Evolutionary conservation across 2,888 invertebrate species (phyloP).

Genomic region (Thalpophila matura): DNA sequence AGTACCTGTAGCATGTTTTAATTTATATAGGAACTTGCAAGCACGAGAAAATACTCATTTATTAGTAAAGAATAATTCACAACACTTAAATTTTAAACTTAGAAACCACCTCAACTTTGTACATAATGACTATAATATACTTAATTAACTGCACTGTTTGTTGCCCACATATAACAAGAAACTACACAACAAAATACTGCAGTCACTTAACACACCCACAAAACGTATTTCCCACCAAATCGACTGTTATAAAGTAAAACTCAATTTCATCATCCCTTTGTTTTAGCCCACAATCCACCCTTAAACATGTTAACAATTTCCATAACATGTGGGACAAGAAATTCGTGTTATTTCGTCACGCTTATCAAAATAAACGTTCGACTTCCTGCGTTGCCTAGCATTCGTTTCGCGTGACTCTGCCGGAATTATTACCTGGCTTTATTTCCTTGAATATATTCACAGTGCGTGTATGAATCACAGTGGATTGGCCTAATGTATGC

Average conservation of each 20-base stretch:
- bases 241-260: too few relatives aligned
- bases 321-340: conserved; percentile 43
- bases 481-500: conserved; percentile 55
- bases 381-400: conserved; percentile 63
- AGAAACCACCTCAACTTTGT: too few relatives aligned
- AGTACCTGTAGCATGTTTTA: too few relatives aligned
- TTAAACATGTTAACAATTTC: conserved; percentile 22
- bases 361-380: conserved; percentile 67
- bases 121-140: too few relatives aligned
- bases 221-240: too few relatives aligned
- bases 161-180: too few relatives aligned
- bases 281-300: neutral
- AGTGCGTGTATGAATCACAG: conserved; percentile 57
- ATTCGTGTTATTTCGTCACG: conserved; percentile 58
- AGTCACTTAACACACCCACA: too few relatives aligned
- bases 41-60: too few relatives aligned
- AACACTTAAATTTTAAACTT: too few relatives aligned
- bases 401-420: conserved; percentile 69
- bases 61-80: too few relatives aligned
- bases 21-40: too few relatives aligned
- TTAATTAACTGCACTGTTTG: neutral
- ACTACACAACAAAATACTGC: neutral
- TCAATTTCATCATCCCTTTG: neutral
- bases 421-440: conserved; percentile 61
- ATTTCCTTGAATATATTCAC: conserved; percentile 64